These are phyloP conservation scores for Yponomeuta plumbellus DNA, from an alignment of 2,888 invertebrate species.

Conservation along the genomic window DNA sequence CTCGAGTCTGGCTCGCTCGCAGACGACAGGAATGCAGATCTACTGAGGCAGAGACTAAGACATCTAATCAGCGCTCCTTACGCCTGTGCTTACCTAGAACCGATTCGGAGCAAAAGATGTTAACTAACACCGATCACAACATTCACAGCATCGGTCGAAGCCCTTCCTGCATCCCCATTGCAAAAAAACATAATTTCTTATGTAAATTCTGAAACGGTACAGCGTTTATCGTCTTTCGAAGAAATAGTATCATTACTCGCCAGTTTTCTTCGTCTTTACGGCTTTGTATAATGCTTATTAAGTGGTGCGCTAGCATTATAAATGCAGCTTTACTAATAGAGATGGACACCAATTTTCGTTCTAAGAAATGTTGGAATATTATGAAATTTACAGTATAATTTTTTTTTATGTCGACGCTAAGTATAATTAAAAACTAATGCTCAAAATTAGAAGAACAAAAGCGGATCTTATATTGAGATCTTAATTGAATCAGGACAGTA, in stretches of 20 bases:
- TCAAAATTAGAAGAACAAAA: too few species aligned
- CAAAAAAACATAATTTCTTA: slow-evolving; percentile 55
- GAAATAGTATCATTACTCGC: slow-evolving; percentile 13
- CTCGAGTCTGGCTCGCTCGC: slow-evolving; percentile 41
- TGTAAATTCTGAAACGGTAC: slow-evolving; percentile 48
- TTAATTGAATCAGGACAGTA: too few species aligned
- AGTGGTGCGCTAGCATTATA: background rate
- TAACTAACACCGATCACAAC: slow-evolving; percentile 63
- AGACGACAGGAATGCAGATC: slow-evolving; percentile 37
- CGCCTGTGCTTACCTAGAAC: slow-evolving; percentile 57
- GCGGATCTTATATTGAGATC: too few species aligned
- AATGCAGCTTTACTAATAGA: background rate
- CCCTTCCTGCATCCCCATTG: slow-evolving; percentile 45
- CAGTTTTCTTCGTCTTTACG: slow-evolving; percentile 17
- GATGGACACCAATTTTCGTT: background rate
- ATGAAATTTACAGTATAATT: too few species aligned
- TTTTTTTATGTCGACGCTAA: too few species aligned
- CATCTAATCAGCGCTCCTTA: slow-evolving; percentile 54
- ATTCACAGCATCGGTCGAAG: slow-evolving; percentile 45
- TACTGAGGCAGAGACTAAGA: slow-evolving; percentile 34
- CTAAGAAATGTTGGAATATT: background rate
- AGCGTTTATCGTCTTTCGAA: slow-evolving; percentile 30
- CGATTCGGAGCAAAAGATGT: slow-evolving; percentile 49
- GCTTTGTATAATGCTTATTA: slow-evolving; percentile 19
- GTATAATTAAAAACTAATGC: too few species aligned